Conservation (phyloP, 1,140 invertebrate genomes). For the Steinernema khuongi region DNA sequence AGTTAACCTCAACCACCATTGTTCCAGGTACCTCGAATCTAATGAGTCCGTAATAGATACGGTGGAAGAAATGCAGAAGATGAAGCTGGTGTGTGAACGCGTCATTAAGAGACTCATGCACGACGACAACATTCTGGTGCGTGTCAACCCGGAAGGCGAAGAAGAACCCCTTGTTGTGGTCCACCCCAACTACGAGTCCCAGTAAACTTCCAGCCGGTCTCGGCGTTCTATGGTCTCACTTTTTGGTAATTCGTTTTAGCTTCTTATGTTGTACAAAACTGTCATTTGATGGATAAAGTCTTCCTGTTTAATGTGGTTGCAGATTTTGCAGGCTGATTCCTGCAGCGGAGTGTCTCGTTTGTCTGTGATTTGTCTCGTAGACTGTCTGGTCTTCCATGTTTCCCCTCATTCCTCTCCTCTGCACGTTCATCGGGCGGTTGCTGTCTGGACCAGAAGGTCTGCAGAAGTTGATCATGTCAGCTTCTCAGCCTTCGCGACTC, state of each 20-base stretch:
- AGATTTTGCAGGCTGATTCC: no score
- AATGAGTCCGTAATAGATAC: constrained; percentile 79
- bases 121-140: constrained; percentile 63
- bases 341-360: no score
- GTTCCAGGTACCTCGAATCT: constrained; percentile 73
- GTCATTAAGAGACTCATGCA: constrained; percentile 86
- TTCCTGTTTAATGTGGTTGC: no score
- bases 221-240: neutral
- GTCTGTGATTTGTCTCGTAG: no score
- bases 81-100: constrained; percentile 85
- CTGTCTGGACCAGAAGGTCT: no score
- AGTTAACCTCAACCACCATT: neutral
- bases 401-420: no score
- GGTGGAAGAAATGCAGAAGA: constrained; percentile 81
- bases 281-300: no score
- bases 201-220: neutral
- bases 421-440: no score
- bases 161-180: constrained; percentile 83
- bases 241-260: constrained; percentile 9
- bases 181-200: constrained; percentile 82
- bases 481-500: no score
- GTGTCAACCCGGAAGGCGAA: constrained; percentile 62
- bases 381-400: no score
- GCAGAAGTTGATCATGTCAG: no score
- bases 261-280: constrained; percentile 7